phyloP scores from a whole-genome alignment of 2,113 vertebrate species.

The Pimephales promelas region DNA sequence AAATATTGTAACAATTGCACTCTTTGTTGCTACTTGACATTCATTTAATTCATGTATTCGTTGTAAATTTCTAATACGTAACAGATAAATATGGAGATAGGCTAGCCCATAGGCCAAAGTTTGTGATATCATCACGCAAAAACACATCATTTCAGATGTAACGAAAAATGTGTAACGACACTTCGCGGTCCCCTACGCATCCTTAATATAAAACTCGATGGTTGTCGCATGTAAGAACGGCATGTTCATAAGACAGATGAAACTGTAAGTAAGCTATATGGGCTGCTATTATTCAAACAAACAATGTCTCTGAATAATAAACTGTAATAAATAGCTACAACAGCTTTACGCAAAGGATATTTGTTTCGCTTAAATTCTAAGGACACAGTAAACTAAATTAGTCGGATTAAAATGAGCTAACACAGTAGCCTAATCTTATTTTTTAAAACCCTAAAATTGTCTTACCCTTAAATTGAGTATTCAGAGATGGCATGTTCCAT shows the following conservation, averaged over 20 bases:
- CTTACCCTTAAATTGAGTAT: constrained; percentile 27
- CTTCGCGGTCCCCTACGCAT: background rate
- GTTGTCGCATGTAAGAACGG: background rate
- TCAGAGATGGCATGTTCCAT: constrained; percentile 18
- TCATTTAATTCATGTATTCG: background rate
- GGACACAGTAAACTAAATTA: background rate
- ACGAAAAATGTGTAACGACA: background rate
- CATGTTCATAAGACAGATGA: background rate
- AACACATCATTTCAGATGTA: background rate
- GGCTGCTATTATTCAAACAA: too few relatives aligned
- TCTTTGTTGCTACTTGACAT: background rate
- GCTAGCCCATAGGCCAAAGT: background rate
- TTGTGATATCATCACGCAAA: background rate
- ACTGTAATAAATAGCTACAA: background rate
- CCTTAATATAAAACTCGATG: background rate
- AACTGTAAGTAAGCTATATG: too few relatives aligned
- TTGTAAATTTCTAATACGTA: background rate
- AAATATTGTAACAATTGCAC: background rate
- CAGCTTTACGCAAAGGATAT: background rate
- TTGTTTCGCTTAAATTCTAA: background rate
- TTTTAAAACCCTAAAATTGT: background rate
- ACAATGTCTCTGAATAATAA: background rate
- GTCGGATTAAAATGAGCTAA: background rate
- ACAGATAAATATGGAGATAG: background rate
- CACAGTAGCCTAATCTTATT: background rate